Conservation (phyloP, 1,140 invertebrate genomes). For the Caerostris darwini region DNA sequence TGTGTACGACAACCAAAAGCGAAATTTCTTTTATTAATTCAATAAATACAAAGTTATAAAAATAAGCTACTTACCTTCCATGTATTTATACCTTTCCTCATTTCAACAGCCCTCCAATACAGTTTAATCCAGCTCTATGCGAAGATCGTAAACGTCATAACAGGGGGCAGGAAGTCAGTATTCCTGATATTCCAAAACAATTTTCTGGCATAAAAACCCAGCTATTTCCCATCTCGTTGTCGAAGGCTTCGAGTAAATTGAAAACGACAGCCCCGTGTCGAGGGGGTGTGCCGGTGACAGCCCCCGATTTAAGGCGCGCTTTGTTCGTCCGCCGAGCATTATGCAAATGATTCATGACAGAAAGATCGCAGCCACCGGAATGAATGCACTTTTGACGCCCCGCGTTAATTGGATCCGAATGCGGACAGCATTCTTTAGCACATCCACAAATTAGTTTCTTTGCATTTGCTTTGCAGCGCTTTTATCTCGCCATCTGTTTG, state of each 20-base stretch:
- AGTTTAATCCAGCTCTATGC: background rate
- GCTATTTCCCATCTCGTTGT: background rate
- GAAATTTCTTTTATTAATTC: too few relatives aligned
- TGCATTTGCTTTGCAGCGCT: background rate
- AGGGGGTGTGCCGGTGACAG: constrained; percentile 16
- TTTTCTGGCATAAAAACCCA: constrained; percentile 30
- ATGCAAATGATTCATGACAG: constrained; percentile 71
- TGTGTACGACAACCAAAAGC: too few relatives aligned
- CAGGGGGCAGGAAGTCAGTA: background rate
- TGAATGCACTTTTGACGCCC: constrained; percentile 67
- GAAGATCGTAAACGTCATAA: constrained; percentile 24
- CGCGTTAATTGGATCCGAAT: constrained; percentile 66
- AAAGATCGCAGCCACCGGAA: constrained; percentile 47
- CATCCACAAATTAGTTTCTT: constrained; percentile 65
- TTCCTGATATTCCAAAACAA: constrained; percentile 34
- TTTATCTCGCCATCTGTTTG: background rate
- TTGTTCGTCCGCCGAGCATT: constrained; percentile 22
- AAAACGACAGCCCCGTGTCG: constrained; percentile 33
- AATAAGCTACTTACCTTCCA: too few relatives aligned
- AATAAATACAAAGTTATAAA: too few relatives aligned
- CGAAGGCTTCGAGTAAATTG: constrained; percentile 6
- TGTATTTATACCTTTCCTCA: too few relatives aligned
- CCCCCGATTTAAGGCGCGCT: background rate
- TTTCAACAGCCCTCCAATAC: too few relatives aligned
- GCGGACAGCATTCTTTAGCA: constrained; percentile 42